These are phyloP conservation scores for Apocrypta bakeri DNA, from an alignment of 1,140 invertebrate genomes.

Conservation along the genomic window DNA sequence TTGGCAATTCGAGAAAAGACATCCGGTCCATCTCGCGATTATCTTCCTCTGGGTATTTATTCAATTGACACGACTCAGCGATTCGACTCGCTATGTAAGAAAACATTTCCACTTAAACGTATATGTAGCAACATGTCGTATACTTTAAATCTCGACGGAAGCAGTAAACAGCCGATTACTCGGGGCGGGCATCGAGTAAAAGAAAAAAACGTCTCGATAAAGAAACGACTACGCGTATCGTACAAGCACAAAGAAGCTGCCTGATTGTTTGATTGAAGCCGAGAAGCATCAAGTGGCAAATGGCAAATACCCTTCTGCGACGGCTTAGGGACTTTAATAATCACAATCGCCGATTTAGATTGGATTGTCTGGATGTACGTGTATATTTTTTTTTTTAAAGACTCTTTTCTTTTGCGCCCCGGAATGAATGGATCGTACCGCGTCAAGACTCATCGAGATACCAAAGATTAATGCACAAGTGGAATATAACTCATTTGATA, in stretches of 20 bases:
- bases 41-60: background rate
- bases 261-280: slow-evolving; percentile 15
- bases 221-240: background rate
- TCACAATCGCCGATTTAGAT: background rate
- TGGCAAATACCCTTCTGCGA: background rate
- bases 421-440: too few species aligned
- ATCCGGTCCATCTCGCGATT: background rate
- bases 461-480: background rate
- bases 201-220: too few species aligned
- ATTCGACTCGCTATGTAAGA: too few species aligned
- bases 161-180: background rate
- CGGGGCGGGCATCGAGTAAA: background rate
- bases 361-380: background rate
- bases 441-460: background rate
- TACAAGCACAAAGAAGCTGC: background rate
- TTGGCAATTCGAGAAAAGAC: slow-evolving; percentile 4
- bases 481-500: background rate
- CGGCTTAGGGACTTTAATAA: background rate
- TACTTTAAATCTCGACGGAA: background rate
- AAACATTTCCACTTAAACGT: too few species aligned
- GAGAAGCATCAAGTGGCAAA: background rate
- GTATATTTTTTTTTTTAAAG: too few species aligned
- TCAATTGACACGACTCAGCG: background rate
- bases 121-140: background rate
- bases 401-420: too few species aligned